phyloP scores from a whole-genome alignment of 2,113 vertebrate species.

The Syngnathus typhle region DNA sequence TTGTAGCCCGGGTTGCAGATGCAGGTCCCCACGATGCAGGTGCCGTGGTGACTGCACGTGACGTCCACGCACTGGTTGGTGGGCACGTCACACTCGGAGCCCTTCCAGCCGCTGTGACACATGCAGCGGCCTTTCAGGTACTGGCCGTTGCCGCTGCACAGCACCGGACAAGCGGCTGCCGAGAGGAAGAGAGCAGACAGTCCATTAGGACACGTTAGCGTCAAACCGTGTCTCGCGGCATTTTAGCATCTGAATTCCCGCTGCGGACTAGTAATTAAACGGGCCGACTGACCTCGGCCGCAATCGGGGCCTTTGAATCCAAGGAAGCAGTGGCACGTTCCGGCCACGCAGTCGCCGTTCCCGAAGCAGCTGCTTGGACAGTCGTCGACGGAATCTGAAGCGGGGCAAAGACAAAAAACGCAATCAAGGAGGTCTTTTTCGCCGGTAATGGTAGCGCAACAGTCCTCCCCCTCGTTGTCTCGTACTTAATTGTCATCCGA shows the following conservation, averaged over 20 bases:
- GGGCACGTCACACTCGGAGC: constrained; percentile 89
- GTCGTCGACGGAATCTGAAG: constrained; percentile 88
- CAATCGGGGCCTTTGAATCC: constrained; percentile 95
- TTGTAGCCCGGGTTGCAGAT: constrained; percentile 98
- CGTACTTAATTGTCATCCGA: constrained; percentile 40
- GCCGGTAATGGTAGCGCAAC: constrained; percentile 18
- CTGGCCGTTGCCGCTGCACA: constrained; percentile 96
- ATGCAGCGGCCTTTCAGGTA: constrained; percentile 95
- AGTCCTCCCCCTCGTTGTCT: constrained; percentile 51
- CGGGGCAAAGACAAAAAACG: constrained; percentile 44
- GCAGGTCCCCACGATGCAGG: constrained; percentile 94
- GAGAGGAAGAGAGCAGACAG: constrained; percentile 43
- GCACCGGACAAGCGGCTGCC: constrained; percentile 89
- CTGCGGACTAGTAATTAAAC: not conserved
- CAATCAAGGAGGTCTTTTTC: constrained; percentile 44
- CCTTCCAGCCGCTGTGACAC: constrained; percentile 98
- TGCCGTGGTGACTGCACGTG: constrained; percentile 88
- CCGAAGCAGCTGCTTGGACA: constrained; percentile 98
- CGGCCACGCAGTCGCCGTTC: constrained; percentile 91
- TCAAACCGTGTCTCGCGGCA: not conserved
- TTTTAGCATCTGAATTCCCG: not conserved
- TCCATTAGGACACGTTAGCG: constrained; percentile 35
- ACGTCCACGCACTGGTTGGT: constrained; percentile 94
- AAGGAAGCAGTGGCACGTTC: constrained; percentile 92
- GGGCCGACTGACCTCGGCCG: constrained; percentile 78